phyloP scores from a whole-genome alignment of 2,797 vertebrate species.

The Lagorchestes hirsutus region DNA sequence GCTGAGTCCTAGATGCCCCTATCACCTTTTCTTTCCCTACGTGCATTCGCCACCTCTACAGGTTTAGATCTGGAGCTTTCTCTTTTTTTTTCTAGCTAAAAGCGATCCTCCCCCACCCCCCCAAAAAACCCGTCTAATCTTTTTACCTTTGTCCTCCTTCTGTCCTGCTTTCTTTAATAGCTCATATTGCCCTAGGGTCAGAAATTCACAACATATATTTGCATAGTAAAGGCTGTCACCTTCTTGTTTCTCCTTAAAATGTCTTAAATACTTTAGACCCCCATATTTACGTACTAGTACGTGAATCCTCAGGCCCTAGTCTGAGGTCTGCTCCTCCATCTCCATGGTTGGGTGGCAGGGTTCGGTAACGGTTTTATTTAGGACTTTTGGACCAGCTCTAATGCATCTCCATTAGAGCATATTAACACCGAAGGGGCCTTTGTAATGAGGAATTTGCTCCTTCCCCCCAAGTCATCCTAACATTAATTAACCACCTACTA shows the following conservation, averaged over 20 bases:
- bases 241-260: background rate
- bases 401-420: accelerated
- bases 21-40: constrained; percentile 15
- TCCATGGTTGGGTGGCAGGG: background rate
- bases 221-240: background rate
- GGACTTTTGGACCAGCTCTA: background rate
- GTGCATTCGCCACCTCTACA: constrained; percentile 13
- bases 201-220: background rate
- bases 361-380: background rate
- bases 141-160: constrained; percentile 22
- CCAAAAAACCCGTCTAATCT: constrained; percentile 25
- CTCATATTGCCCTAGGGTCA: background rate
- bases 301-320: background rate
- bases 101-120: background rate
- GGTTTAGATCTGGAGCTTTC: background rate
- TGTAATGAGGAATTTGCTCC: background rate
- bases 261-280: background rate
- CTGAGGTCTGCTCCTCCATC: background rate
- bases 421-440: background rate
- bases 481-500: background rate
- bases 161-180: background rate
- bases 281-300: background rate
- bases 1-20: constrained; percentile 47
- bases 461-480: background rate
- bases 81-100: constrained; percentile 41